These are phyloP conservation scores for Hemibagrus guttatus DNA, from an alignment of 2,797 vertebrate species.

Conservation along the genomic window DNA sequence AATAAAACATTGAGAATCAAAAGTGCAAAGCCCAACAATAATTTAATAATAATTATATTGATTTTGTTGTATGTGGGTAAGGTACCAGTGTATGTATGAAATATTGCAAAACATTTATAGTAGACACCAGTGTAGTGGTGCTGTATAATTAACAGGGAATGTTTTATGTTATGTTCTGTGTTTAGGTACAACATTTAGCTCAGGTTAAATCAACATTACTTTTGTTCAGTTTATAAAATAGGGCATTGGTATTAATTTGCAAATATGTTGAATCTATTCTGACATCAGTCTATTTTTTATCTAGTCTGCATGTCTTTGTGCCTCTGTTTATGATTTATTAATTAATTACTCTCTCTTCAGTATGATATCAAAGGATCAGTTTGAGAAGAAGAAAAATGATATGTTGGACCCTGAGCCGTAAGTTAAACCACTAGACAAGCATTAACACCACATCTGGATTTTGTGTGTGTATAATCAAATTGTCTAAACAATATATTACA, in stretches of 20 bases:
- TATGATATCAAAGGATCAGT: slow-evolving; percentile 98
- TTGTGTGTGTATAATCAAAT: not conserved
- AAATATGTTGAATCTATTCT: no score
- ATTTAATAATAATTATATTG: not conserved
- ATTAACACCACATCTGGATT: not conserved
- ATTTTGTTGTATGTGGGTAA: not conserved
- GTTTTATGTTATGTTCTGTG: not conserved
- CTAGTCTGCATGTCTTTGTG: not conserved
- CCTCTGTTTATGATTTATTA: not conserved
- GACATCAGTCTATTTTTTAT: not conserved
- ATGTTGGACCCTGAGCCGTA: slow-evolving; percentile 95
- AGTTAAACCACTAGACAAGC: slow-evolving; percentile 67
- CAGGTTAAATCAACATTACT: not conserved
- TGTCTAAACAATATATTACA: no score
- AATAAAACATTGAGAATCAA: not conserved
- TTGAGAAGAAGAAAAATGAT: slow-evolving; percentile 98
- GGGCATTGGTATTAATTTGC: not conserved
- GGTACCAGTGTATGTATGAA: not conserved
- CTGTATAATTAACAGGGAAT: not conserved
- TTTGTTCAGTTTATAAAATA: not conserved
- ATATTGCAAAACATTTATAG: not conserved
- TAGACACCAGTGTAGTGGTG: no score
- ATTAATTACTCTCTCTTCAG: not conserved
- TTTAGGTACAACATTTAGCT: not conserved
- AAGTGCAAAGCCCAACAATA: not conserved